Evolutionary conservation across 2,888 invertebrate species (phyloP).

Genomic region (Cataglyphis albicans): DNA sequence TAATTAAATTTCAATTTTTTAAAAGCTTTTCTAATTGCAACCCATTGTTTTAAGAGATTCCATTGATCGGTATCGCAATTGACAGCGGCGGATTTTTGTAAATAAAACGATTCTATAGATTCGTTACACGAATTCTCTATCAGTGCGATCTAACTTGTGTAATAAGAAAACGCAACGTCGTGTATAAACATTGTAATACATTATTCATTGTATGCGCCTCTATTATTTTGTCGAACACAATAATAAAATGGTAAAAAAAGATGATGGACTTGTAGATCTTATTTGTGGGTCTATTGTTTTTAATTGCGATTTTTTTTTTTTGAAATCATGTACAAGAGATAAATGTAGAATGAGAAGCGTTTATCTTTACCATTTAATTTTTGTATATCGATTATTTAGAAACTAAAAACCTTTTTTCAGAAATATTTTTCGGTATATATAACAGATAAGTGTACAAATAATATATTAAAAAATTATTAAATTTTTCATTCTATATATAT

Average conservation of each 20-base stretch:
- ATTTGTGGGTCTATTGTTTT: background rate
- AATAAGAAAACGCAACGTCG: background rate
- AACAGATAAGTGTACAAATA: background rate
- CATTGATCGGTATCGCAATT: background rate
- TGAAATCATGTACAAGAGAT: background rate
- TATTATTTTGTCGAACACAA: constrained; percentile 13
- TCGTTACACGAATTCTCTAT: background rate
- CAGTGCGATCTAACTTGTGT: background rate
- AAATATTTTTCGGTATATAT: background rate
- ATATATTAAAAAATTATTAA: no score
- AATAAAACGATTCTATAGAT: constrained; percentile 21
- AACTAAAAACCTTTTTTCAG: background rate
- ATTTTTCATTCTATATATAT: background rate
- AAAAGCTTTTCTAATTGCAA: background rate
- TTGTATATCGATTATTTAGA: background rate
- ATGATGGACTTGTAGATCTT: background rate
- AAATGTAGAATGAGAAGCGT: background rate
- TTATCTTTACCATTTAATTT: background rate
- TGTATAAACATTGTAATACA: constrained; percentile 5
- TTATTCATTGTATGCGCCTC: constrained; percentile 9
- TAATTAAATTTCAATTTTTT: background rate
- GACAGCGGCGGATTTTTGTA: constrained; percentile 11
- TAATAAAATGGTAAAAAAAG: constrained; percentile 25
- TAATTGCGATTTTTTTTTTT: background rate
- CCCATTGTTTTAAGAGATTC: background rate